Evolutionary conservation across 1,140 invertebrate species (phyloP), one percentile per base, ranked within the genome.

Genomic region (Drosophila sp.): DNA sequence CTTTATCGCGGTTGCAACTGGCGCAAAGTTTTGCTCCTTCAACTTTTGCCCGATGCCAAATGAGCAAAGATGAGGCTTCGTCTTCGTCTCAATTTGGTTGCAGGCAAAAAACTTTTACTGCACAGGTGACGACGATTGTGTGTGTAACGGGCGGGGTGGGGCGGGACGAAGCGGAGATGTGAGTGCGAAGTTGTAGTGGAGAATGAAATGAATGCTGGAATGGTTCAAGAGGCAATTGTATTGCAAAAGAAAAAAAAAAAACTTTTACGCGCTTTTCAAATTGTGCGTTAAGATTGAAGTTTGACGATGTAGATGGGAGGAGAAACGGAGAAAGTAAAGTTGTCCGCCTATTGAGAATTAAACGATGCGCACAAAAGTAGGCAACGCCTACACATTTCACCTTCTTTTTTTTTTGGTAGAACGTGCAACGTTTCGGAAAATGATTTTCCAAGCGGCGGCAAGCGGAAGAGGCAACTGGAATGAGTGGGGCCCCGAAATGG

Each of bases 241-340:
- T 72, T 66, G 50, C 44, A 50, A 25, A 60, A 29, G 27, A 27
- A 25, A 8, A 35, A 66, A 33, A 44, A 56, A 61, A 85, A 80
- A 61, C 77, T 80, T 71, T 63, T 11, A 64, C 82, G 68, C 71
- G 66, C 73, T 79, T 72, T 87, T 87, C 83, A 87, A 86, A 86
- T 86, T 86, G 82, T 86, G 82, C 82, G 82, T 86, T 86, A 76
- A 82, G 84, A 86, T 86, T 72, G 82, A 81, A 79, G 57, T 17
- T 17, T 17, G 17, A 17, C 2, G 10, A 44, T 50, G 40, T 7
- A 64, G 58, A 72, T 1, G 29, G 66, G 11, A n/a, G 30, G 11
- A n/a, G 30, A 35, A 35, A 32, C 6, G 32, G n/a, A 2, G 4
- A 40, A 30, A 61, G 10, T 5, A 38, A 38, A 38, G 6, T 32